Evolutionary conservation across 2,888 invertebrate genomes (phyloP).

Genomic region (Neoascia interrupta): DNA sequence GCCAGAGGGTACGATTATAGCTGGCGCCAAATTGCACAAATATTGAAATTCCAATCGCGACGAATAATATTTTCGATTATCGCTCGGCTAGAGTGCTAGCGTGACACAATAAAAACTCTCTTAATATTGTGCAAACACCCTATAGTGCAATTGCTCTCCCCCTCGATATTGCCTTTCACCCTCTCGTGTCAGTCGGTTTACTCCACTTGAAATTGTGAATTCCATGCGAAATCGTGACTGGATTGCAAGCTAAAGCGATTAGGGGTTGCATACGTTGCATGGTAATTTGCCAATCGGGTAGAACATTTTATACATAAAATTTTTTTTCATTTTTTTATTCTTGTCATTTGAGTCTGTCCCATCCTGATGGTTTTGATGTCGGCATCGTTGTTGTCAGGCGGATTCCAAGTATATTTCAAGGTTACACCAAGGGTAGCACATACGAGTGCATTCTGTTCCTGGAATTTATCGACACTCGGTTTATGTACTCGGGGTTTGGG

Average conservation of each 20-base stretch:
- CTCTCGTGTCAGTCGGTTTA: neutral
- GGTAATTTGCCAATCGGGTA: constrained; percentile 61
- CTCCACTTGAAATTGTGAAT: constrained; percentile 60
- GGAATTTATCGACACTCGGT: too few species aligned
- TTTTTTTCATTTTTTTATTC: constrained; percentile 11
- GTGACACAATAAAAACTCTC: constrained; percentile 67
- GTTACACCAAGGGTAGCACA: constrained; percentile 36
- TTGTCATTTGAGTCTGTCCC: constrained; percentile 24
- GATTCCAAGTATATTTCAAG: constrained; percentile 57
- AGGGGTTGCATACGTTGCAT: constrained; percentile 68
- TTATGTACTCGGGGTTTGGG: neutral
- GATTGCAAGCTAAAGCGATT: constrained; percentile 66
- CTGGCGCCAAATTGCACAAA: constrained; percentile 58
- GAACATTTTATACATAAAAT: constrained; percentile 33
- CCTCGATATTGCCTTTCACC: neutral
- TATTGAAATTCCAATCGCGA: constrained; percentile 67
- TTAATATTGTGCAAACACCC: constrained; percentile 67
- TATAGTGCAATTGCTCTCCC: constrained; percentile 49
- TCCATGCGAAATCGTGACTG: constrained; percentile 61
- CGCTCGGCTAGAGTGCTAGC: constrained; percentile 58
- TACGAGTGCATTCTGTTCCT: too few species aligned
- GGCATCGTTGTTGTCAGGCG: too few species aligned
- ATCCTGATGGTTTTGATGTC: too few species aligned
- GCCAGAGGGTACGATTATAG: constrained; percentile 58
- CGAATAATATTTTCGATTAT: constrained; percentile 67